Conservation (phyloP, 2,113 vertebrate genomes). For the Mohoua ochrocephala region DNA sequence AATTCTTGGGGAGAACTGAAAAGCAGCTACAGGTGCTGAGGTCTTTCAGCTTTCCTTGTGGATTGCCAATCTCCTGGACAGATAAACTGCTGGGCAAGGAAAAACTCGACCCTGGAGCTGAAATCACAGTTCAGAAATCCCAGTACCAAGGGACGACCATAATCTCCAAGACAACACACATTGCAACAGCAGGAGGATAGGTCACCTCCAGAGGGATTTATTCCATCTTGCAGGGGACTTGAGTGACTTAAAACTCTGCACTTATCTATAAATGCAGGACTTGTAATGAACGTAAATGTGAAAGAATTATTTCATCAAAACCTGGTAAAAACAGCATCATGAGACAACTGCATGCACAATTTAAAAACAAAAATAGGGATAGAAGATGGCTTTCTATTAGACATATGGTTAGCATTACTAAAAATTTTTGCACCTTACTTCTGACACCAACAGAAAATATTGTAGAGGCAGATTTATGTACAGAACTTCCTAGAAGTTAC, state of each 20-base stretch:
- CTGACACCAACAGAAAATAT: background rate
- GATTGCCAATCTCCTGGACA: background rate
- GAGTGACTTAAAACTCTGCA: background rate
- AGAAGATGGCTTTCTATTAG: background rate
- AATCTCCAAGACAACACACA: background rate
- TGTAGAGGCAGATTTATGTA: background rate
- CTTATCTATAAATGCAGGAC: background rate
- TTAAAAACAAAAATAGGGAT: background rate
- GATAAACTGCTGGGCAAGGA: background rate
- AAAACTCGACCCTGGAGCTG: background rate
- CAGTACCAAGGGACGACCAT: background rate
- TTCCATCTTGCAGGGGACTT: background rate
- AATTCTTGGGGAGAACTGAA: background rate
- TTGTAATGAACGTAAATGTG: background rate
- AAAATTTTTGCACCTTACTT: background rate
- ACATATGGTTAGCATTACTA: background rate
- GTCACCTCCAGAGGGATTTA: background rate
- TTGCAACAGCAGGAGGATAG: background rate
- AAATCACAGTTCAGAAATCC: background rate
- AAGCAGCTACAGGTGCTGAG: background rate
- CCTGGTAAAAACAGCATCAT: background rate
- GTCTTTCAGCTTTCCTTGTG: background rate
- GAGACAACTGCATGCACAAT: background rate
- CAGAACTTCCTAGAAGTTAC: background rate
- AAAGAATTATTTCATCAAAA: background rate